phyloP scores from a whole-genome alignment of 2,797 vertebrate species.

The Caiman crocodilus region DNA sequence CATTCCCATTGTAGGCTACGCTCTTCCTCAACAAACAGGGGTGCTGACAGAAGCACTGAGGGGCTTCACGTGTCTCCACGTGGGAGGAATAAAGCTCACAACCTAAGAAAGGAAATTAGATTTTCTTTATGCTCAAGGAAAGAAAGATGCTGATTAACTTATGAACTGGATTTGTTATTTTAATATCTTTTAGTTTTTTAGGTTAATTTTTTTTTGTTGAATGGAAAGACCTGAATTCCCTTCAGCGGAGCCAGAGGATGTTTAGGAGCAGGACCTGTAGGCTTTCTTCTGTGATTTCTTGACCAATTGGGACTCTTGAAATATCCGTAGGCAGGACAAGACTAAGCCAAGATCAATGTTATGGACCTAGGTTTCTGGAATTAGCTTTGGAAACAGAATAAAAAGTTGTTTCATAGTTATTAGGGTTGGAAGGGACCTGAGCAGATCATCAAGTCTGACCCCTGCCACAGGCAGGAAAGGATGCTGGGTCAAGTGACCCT shows the following conservation, averaged over 20 bases:
- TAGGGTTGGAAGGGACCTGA: too few relatives aligned
- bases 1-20: background rate
- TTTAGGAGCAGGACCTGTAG: background rate
- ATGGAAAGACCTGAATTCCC: background rate
- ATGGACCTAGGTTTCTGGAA: background rate
- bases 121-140: background rate
- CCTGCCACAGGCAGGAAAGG: too few relatives aligned
- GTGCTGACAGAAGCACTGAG: background rate
- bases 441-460: too few relatives aligned
- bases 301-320: background rate
- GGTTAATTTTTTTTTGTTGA: background rate
- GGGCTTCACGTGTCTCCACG: background rate
- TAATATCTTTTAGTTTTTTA: constrained; percentile 1
- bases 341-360: background rate
- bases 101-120: background rate
- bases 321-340: background rate
- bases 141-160: background rate
- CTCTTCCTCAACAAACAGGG: background rate
- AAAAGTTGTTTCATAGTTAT: background rate
- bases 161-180: background rate
- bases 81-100: constrained; percentile 1
- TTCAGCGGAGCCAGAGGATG: background rate
- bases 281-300: background rate
- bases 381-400: background rate
- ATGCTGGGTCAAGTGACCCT: too few relatives aligned